Evolutionary conservation across 2,888 invertebrate genomes (phyloP).

Genomic region (Laspeyria flexula): DNA sequence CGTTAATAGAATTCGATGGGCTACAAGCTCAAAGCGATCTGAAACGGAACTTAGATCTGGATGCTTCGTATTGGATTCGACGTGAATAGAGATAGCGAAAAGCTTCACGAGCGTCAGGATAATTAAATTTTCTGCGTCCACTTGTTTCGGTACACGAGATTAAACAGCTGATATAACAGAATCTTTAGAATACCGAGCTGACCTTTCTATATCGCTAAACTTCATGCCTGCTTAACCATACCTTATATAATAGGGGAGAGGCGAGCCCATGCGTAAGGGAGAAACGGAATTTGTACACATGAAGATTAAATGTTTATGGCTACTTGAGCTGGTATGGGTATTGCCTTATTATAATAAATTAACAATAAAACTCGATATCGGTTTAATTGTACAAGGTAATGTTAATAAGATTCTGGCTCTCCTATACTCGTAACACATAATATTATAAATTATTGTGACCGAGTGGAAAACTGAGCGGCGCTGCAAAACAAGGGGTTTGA

Average conservation of each 20-base stretch:
- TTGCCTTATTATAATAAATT: constrained; percentile 1
- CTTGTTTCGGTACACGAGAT: constrained; percentile 50
- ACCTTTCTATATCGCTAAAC: constrained; percentile 34
- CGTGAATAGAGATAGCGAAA: constrained; percentile 50
- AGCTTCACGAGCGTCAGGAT: constrained; percentile 46
- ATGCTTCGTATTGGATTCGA: constrained; percentile 38
- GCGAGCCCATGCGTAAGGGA: no score
- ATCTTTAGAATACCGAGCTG: constrained; percentile 30
- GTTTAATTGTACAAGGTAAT: not conserved
- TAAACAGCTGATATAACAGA: constrained; percentile 42
- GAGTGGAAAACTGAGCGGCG: no score
- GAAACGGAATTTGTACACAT: not conserved
- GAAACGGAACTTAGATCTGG: constrained; percentile 32
- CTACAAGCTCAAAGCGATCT: constrained; percentile 17
- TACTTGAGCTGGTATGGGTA: not conserved
- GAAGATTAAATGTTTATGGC: constrained; percentile 4
- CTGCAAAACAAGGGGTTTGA: no score
- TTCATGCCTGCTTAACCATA: constrained; percentile 25
- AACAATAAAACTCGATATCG: not conserved
- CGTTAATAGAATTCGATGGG: constrained; percentile 24
- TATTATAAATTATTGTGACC: no score
- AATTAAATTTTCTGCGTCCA: constrained; percentile 53
- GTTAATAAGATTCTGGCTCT: no score
- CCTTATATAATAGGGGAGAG: constrained; percentile 11
- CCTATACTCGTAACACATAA: no score